phyloP scores from a whole-genome alignment of 2,888 invertebrate species.

The Barypeithes pellucidus region DNA sequence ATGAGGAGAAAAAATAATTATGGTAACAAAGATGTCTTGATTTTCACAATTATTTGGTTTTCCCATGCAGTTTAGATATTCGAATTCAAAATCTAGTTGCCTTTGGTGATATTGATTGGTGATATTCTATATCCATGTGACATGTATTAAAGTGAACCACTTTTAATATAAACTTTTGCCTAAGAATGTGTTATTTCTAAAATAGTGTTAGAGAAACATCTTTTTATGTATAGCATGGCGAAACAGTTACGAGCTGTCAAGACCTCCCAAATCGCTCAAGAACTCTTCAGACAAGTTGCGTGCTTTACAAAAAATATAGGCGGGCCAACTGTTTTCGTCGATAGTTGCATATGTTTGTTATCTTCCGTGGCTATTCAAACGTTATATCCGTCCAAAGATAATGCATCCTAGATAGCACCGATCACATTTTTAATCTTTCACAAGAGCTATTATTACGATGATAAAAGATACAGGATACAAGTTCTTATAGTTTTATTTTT shows the following conservation, averaged over 20 bases:
- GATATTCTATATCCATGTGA: too few relatives aligned
- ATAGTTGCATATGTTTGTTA: not conserved
- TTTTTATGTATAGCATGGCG: too few relatives aligned
- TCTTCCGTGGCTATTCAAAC: not conserved
- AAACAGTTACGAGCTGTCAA: not conserved
- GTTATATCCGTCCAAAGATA: conserved; percentile 7
- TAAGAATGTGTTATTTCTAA: too few relatives aligned
- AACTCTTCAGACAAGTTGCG: not conserved
- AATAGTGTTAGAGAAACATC: too few relatives aligned
- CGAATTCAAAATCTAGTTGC: too few relatives aligned
- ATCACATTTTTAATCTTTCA: conserved; percentile 31
- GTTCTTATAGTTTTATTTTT: conserved; percentile 32
- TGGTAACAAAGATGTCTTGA: too few relatives aligned
- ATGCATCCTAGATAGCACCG: not conserved
- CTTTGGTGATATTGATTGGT: too few relatives aligned
- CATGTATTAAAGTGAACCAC: too few relatives aligned
- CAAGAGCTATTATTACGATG: conserved; percentile 10
- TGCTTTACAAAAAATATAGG: not conserved
- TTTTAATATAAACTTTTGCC: too few relatives aligned
- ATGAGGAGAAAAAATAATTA: too few relatives aligned
- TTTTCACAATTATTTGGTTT: too few relatives aligned
- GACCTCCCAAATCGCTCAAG: not conserved
- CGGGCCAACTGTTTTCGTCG: not conserved
- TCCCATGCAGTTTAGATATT: too few relatives aligned
- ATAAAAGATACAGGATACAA: conserved; percentile 39